Conservation (phyloP, 1,140 invertebrate genomes). For the Sitobion miscanthi region DNA sequence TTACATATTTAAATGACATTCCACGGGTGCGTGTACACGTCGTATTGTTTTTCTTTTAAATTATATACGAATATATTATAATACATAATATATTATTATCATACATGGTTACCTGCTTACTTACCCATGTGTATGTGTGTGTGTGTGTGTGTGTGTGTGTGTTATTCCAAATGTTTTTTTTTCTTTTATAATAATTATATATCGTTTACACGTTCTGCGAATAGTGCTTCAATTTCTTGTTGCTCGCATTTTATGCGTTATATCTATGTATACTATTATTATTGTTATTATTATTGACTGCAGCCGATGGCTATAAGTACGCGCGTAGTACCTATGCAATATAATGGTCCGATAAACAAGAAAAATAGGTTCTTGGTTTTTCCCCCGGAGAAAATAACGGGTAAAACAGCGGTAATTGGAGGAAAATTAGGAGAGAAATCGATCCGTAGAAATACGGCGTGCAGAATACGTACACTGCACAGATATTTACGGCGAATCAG, state of each 20-base stretch:
- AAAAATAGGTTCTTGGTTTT: slow-evolving; percentile 26
- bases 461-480: background rate
- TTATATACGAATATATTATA: background rate
- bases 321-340: background rate
- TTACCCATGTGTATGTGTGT: background rate
- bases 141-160: background rate
- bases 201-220: slow-evolving; percentile 6
- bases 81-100: background rate
- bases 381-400: slow-evolving; percentile 20
- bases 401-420: background rate
- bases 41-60: slow-evolving; percentile 7
- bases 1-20: slow-evolving; percentile 14
- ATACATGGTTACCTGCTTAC: background rate
- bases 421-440: slow-evolving; percentile 28
- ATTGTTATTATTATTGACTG: background rate
- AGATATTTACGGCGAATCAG: background rate
- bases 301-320: background rate
- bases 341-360: slow-evolving; percentile 28
- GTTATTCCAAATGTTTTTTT: slow-evolving; percentile 18
- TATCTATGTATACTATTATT: background rate
- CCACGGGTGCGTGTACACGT: background rate
- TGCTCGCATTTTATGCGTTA: background rate
- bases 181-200: slow-evolving; percentile 5
- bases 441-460: background rate
- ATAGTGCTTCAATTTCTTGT: slow-evolving; percentile 1